A percentile compares a stretch with the other conserved stretches of the same genome.
Evolutionary conservation across 2,797 vertebrate genomes (phyloP).

Genomic region (Malurus splendens): DNA sequence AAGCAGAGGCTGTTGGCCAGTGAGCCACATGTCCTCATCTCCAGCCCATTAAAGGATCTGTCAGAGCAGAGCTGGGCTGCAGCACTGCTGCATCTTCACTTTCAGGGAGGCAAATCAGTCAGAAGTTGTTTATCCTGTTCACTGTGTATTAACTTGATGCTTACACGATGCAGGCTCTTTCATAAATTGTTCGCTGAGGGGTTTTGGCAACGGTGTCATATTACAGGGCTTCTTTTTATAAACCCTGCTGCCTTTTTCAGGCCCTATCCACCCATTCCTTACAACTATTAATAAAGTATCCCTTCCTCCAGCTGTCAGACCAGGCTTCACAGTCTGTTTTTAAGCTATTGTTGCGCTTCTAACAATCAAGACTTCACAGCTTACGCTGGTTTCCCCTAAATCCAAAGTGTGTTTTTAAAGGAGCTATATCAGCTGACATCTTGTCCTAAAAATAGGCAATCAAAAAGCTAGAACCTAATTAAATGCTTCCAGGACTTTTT

Average conservation of each 20-base stretch:
- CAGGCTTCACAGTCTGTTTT: background rate
- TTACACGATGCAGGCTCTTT: rapidly evolving
- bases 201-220: background rate
- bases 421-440: background rate
- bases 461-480: background rate
- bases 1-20: background rate
- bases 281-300: constrained; percentile 30
- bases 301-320: constrained; percentile 36
- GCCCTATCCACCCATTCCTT: background rate
- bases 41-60: background rate
- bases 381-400: background rate
- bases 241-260: background rate
- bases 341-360: constrained; percentile 11
- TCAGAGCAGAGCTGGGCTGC: background rate
- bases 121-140: rapidly evolving
- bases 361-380: constrained; percentile 28
- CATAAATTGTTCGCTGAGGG: background rate
- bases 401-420: constrained; percentile 12
- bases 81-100: background rate
- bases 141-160: background rate
- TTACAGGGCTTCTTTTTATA: constrained; percentile 10
- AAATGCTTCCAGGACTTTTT: background rate
- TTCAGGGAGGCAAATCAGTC: background rate
- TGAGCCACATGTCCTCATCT: background rate
- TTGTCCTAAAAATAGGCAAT: constrained; percentile 10